A percentile compares a stretch with the other conserved stretches of the same genome.
Evolutionary conservation across 2,113 vertebrate species (phyloP).

Genomic region (Macquaria ambigua): DNA sequence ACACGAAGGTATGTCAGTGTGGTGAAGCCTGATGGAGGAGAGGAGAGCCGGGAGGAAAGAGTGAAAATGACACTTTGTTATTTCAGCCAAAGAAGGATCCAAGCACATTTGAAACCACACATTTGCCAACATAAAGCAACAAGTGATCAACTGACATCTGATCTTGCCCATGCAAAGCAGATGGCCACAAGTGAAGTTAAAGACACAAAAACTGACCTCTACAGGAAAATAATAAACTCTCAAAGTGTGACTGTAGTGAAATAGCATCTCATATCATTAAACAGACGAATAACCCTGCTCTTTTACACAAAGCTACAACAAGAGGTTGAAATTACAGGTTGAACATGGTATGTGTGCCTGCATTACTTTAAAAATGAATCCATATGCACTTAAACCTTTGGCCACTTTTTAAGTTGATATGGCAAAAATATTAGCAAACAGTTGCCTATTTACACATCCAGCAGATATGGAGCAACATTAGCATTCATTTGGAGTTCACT

Average conservation of each 20-base stretch:
- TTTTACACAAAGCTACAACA: neutral
- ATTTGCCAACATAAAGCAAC: neutral
- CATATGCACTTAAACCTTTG: neutral
- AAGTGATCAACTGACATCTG: neutral
- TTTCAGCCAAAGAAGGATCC: neutral
- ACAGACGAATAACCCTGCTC: neutral
- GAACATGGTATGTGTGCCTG: neutral
- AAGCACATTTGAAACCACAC: neutral
- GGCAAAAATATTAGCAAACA: neutral
- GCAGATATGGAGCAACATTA: neutral
- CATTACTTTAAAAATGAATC: neutral
- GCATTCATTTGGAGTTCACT: neutral
- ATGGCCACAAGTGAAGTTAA: too few species aligned
- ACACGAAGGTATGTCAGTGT: conserved; percentile 90
- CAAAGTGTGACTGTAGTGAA: neutral
- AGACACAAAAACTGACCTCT: neutral
- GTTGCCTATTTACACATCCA: neutral
- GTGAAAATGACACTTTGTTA: neutral
- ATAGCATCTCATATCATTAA: neutral
- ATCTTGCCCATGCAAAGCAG: neutral
- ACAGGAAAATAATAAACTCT: neutral
- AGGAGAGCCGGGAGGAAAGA: neutral
- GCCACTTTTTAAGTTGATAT: neutral
- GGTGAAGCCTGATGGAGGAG: conserved; percentile 80
- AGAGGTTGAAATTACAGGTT: neutral